Base-by-base conservation (phyloP, 2,888 invertebrate genomes). In the Nowickia ferox region DNA sequence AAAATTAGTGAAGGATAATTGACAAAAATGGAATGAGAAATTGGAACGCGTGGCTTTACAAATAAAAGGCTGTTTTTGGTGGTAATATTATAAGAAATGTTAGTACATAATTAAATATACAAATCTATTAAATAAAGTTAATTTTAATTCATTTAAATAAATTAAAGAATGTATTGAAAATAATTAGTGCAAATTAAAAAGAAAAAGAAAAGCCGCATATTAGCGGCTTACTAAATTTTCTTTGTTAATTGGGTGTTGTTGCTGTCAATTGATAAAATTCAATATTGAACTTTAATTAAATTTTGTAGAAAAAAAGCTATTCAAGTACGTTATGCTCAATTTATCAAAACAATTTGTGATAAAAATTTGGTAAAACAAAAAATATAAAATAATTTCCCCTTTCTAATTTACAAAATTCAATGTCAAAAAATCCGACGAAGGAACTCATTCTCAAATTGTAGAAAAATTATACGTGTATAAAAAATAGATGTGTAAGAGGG, bases 341-440 rank as follows among this genome's bases (percentile, higher is more conserved):
- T 80, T 66, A 59, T 74, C 80, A 80, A 59, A 80, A 57, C 65
- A 30, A 42, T 72, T 78, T 80, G 66, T 66, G 63, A 75, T 46
- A 84, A 46, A 66, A 74, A 46, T 42, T 77, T 77, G 44, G 53
- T 61, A 42, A 69, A 69, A 61, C 30, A 71, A 9, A 57, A 51
- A 77, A 46, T 40, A 80, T 55, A 66, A 68, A 68, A 17, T 59
- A 75, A 30, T 68, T 53, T 57, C 30, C 44, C 59, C 44, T 51
- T 65, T 66, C 44, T 76, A 48, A 77, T 82, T 75, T 77, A 77
- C 68, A 81, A 80, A 84, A 84, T 85, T 87, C 82, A 86, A 83
- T 87, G 87, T 87, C 85, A 87, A 76, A 82, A 84, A 84, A 75
- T 22, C 72, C 66, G 48, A 79, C 59, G 42, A 79, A 82, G 46